Conservation (phyloP, 2,113 vertebrate genomes). For the Lagopus leucura region DNA sequence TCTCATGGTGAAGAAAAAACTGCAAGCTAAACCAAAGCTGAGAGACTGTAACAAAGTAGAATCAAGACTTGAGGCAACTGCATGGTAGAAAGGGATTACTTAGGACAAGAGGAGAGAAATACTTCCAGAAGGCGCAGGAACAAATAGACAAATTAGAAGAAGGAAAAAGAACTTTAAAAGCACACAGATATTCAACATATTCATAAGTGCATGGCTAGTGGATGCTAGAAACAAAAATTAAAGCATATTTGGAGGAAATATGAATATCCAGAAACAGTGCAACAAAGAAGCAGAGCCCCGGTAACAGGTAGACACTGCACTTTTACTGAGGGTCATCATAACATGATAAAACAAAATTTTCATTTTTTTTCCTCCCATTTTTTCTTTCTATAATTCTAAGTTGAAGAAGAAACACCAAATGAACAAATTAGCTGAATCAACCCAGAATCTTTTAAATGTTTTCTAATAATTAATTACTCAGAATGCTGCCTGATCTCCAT, state of each 20-base stretch:
- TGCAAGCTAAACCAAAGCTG: not conserved
- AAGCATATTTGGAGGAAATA: not conserved
- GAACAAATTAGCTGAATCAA: not conserved
- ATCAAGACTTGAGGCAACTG: not conserved
- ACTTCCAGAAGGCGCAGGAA: not conserved
- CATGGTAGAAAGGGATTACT: not conserved
- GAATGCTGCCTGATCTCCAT: not conserved
- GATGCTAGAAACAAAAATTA: not conserved
- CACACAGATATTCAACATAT: not conserved
- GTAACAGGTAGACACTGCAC: not conserved
- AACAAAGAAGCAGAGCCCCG: not conserved
- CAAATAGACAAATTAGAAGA: not conserved
- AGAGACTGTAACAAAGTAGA: not conserved
- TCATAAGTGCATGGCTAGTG: not conserved
- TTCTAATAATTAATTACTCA: not conserved
- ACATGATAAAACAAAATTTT: not conserved
- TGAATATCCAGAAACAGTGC: not conserved
- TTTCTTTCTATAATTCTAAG: not conserved
- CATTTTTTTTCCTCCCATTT: too few species aligned
- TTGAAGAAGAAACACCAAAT: not conserved
- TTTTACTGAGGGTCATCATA: not conserved
- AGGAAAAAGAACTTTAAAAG: not conserved
- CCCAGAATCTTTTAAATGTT: not conserved
- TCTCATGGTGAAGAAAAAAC: fast-evolving
- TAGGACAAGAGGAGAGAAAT: not conserved